Evolutionary conservation across 2,888 invertebrate genomes (phyloP).

Genomic region (Amphimallon solstitiale): DNA sequence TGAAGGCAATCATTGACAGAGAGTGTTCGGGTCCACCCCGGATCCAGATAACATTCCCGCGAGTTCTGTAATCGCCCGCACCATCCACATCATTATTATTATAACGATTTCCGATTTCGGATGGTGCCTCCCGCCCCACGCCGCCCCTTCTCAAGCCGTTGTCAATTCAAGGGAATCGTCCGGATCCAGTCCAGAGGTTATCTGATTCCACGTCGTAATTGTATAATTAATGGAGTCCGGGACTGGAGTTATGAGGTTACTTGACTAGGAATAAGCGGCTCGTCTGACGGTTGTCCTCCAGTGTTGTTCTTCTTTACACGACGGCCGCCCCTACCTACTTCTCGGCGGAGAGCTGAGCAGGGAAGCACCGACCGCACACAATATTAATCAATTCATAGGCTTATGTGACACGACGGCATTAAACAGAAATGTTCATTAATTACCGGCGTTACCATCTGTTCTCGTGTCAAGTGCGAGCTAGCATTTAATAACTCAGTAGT

Average conservation of each 20-base stretch:
- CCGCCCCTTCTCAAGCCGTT: neutral
- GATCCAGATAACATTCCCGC: neutral
- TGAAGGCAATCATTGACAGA: neutral
- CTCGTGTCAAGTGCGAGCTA: constrained; percentile 25
- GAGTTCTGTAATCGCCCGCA: neutral
- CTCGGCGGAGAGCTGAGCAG: too few species aligned
- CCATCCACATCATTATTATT: neutral
- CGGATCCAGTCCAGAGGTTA: neutral
- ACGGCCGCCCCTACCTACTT: too few species aligned
- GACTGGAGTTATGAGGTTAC: neutral
- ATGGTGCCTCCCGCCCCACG: too few species aligned
- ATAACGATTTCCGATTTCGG: constrained; percentile 1
- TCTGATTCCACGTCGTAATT: constrained; percentile 10
- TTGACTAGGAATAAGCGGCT: neutral
- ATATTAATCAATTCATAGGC: constrained; percentile 34
- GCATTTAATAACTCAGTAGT: constrained; percentile 29
- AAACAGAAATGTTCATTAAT: constrained; percentile 31
- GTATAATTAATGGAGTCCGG: constrained; percentile 1
- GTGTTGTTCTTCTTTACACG: too few species aligned
- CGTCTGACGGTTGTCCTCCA: neutral
- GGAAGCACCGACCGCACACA: neutral
- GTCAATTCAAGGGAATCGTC: neutral
- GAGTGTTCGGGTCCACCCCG: neutral
- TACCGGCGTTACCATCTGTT: constrained; percentile 34
- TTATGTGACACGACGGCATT: constrained; percentile 24